Evolutionary conservation across 2,113 vertebrate genomes (phyloP), one percentile per base, ranked within the genome.

Genomic region (Passer montanus): DNA sequence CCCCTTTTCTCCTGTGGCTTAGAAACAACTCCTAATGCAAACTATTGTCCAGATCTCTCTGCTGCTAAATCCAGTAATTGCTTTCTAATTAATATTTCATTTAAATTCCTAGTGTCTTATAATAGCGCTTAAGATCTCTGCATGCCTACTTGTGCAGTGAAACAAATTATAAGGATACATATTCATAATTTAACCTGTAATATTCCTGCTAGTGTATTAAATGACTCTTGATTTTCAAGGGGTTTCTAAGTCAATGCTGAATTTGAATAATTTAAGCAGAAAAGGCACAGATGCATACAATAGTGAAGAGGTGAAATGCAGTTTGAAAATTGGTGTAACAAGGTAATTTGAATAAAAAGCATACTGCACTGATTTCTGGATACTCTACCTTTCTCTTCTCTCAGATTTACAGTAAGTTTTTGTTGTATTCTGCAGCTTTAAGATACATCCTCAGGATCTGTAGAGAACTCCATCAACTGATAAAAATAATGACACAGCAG

Each of bases 61-160:
- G 37, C 83, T 64, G 68, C 43, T 73, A 83, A 96, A 86, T 59
- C 47, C n/a, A 23, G 73, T 93, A 66, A 86, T 88, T 68, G 81
- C 93, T 95, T 92, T 85, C 88, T 94, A 84, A 89, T 87, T 81
- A 96, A 81, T 96, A 86, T 90, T 97, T 95, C 33, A 75, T 95
- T 93, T 87, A 22, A 87, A 67, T 90, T 93, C 66, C 47, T 88
- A 30, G 88, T 60, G 92, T 81, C 87, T 95, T 74, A 62, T 94
- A 88, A 67, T 72, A 74, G 41, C 0, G 2, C 28, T 90, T 90
- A 94, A 93, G 41, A 46, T 86, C 91, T 75, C 69, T 95, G 79
- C 84, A 78, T 0, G 55, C 60, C 69, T 95, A 46, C 53, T 8
- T n/a, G 43, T 91, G 69, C 55, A 94, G 7, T 70, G 86, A 77